phyloP scores from a whole-genome alignment of 1,140 invertebrate species.

The Neodiprion fabricii region DNA sequence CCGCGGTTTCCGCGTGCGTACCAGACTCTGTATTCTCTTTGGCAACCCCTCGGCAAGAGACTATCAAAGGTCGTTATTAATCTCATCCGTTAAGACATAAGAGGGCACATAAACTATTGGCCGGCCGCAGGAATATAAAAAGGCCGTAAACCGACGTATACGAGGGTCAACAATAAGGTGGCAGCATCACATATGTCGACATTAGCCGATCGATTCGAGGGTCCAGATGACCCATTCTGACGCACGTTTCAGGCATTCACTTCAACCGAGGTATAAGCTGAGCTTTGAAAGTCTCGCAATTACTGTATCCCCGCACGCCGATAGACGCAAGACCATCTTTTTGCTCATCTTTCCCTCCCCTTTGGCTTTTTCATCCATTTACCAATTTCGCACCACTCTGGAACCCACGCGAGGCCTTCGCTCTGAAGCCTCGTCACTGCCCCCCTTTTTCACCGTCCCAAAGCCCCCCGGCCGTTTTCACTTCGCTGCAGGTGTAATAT shows the following conservation, averaged over 20 bases:
- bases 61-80: not conserved
- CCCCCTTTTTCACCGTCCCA: slow-evolving; percentile 17
- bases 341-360: not conserved
- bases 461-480: slow-evolving; percentile 17
- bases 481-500: slow-evolving; percentile 2
- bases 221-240: too few relatives aligned
- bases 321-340: not conserved
- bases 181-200: not conserved
- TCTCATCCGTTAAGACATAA: not conserved
- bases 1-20: not conserved
- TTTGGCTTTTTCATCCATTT: slow-evolving; percentile 54
- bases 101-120: too few relatives aligned
- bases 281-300: too few relatives aligned
- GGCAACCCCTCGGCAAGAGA: not conserved
- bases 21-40: not conserved
- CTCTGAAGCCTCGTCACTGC: slow-evolving; percentile 11
- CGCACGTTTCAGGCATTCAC: too few relatives aligned
- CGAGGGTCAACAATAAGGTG: not conserved
- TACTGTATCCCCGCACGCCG: not conserved
- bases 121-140: too few relatives aligned
- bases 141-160: too few relatives aligned
- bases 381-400: slow-evolving; percentile 52
- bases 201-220: not conserved
- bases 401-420: slow-evolving; percentile 44
- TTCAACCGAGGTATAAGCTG: too few relatives aligned